Percentiles rank a stretch among this genome's conserved stretches.
phyloP scores from a whole-genome alignment of 2,113 vertebrate species.

The Pygoscelis adeliae region DNA sequence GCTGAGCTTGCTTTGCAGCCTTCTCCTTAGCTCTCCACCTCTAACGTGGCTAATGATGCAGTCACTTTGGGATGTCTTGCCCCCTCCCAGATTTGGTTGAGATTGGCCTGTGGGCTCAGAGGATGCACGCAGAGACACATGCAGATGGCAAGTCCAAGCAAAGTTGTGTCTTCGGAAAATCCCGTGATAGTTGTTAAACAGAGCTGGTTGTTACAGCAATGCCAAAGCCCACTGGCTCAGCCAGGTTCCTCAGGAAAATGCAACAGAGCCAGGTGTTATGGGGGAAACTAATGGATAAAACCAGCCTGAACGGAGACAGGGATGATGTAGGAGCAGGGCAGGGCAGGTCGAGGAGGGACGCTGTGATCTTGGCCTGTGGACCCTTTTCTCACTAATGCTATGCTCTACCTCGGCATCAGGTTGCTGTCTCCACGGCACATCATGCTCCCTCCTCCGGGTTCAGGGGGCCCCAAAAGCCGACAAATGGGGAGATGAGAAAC shows the following conservation, averaged over 20 bases:
- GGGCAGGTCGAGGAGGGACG: neutral
- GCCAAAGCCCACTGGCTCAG: neutral
- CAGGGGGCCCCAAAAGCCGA: neutral
- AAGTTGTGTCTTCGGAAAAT: neutral
- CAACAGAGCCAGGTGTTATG: neutral
- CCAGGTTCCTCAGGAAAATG: neutral
- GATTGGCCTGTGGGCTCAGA: neutral
- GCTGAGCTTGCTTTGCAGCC: neutral
- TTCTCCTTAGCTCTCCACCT: neutral
- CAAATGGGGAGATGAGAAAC: neutral
- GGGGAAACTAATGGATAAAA: neutral
- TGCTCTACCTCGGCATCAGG: neutral
- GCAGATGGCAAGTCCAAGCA: neutral
- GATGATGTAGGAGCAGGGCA: neutral
- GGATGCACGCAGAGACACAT: neutral
- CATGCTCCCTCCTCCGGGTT: neutral
- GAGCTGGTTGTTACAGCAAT: neutral
- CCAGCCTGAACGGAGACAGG: neutral
- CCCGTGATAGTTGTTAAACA: neutral
- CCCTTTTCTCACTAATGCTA: neutral
- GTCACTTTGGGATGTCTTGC: neutral
- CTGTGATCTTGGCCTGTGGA: neutral
- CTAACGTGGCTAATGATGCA: neutral
- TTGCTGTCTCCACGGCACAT: neutral
- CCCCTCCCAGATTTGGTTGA: neutral